These are phyloP conservation scores for Lasioglossum leucozonium DNA, from an alignment of 2,888 invertebrate species.

Conservation along the genomic window DNA sequence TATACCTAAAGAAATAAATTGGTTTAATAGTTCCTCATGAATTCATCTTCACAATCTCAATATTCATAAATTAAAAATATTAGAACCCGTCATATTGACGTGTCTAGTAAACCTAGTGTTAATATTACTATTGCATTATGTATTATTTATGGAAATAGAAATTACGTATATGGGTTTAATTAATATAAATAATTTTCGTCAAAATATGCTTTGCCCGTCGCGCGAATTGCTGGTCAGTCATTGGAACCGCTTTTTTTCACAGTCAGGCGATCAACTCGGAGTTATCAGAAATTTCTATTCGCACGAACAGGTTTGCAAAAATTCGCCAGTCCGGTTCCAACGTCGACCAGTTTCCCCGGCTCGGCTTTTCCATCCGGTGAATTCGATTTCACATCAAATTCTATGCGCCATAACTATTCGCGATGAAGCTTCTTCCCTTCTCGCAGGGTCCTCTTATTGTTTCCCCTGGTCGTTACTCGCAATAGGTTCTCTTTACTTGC, in stretches of 20 bases:
- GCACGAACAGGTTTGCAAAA: background rate
- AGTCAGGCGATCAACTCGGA: background rate
- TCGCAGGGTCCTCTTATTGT: constrained; percentile 28
- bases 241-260: constrained; percentile 1
- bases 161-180: no score
- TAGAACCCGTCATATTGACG: no score
- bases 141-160: background rate
- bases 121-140: background rate
- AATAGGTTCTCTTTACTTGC: constrained; percentile 7
- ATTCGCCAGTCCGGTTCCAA: background rate
- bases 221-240: background rate
- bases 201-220: background rate
- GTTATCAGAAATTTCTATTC: background rate
- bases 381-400: constrained; percentile 18
- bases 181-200: background rate
- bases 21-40: no score
- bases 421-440: background rate
- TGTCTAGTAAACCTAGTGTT: no score
- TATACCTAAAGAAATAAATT: no score
- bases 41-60: no score
- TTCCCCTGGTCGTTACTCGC: constrained; percentile 30
- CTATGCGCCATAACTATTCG: constrained; percentile 11
- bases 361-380: background rate
- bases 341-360: background rate
- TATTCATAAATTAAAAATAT: no score